A percentile compares a stretch with the other conserved stretches of the same genome.
These are phyloP conservation scores for Subanguina moxae DNA, from an alignment of 1,140 invertebrate species.

Conservation along the genomic window DNA sequence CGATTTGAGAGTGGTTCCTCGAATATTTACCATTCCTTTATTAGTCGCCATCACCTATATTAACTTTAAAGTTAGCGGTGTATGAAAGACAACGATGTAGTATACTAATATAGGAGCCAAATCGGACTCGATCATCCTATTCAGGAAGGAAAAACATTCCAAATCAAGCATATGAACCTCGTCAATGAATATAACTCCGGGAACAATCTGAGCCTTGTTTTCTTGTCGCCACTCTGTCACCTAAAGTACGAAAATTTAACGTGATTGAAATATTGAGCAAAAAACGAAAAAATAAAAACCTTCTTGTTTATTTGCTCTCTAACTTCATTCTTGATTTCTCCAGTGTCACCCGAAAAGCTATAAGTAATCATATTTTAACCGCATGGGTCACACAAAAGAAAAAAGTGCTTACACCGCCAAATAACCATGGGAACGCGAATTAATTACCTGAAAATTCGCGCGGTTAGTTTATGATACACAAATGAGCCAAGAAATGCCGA, in stretches of 20 bases:
- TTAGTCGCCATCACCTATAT: conserved; percentile 97
- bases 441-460: conserved; percentile 29
- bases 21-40: conserved; percentile 80
- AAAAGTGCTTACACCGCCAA: not conserved
- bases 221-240: conserved; percentile 96
- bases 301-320: conserved; percentile 97
- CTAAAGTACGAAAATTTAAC: conserved; percentile 25
- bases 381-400: not conserved
- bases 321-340: conserved; percentile 95
- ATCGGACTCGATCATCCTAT: conserved; percentile 89
- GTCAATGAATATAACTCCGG: conserved; percentile 72
- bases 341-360: conserved; percentile 97
- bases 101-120: conserved; percentile 93
- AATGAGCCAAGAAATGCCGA: not conserved
- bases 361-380: conserved; percentile 72
- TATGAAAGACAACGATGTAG: too few species aligned
- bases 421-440: conserved; percentile 49
- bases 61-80: too few species aligned
- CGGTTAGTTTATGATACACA: not conserved
- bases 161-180: conserved; percentile 97
- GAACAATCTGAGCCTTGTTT: conserved; percentile 95
- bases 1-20: conserved; percentile 85
- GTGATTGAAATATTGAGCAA: not conserved
- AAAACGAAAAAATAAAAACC: too few species aligned
- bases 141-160: conserved; percentile 95